Conservation (phyloP, 2,113 vertebrate species). For the Phyllostomus hastatus region DNA sequence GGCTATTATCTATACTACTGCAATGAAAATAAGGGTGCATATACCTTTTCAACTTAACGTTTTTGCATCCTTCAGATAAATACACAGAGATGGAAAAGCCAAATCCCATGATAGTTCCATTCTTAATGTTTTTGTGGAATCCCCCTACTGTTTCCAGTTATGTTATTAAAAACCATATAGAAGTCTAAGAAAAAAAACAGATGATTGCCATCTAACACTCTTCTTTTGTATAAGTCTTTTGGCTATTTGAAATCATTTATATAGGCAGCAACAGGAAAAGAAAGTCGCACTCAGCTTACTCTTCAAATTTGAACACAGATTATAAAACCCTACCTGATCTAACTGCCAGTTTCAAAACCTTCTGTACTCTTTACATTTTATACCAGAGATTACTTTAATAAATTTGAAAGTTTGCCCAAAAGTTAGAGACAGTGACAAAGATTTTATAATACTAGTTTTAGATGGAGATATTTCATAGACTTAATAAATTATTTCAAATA, state of each 20-base stretch:
- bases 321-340: not conserved
- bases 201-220: not conserved
- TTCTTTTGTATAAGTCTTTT: not conserved
- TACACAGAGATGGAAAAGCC: not conserved
- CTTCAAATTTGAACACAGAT: not conserved
- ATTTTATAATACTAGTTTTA: not conserved
- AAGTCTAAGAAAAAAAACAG: not conserved
- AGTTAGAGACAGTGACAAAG: not conserved
- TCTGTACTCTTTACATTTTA: not conserved
- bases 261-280: not conserved
- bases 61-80: not conserved
- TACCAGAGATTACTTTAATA: not conserved
- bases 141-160: not conserved
- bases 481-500: not conserved
- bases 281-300: not conserved
- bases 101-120: not conserved
- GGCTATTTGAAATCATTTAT: not conserved
- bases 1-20: not conserved
- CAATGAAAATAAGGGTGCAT: not conserved
- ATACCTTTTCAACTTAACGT: not conserved
- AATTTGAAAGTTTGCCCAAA: not conserved
- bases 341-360: not conserved
- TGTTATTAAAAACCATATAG: not conserved
- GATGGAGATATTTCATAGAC: not conserved
- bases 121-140: not conserved